These are phyloP conservation scores for Neodiprion fabricii DNA, from an alignment of 1,140 invertebrate genomes.

Conservation along the genomic window DNA sequence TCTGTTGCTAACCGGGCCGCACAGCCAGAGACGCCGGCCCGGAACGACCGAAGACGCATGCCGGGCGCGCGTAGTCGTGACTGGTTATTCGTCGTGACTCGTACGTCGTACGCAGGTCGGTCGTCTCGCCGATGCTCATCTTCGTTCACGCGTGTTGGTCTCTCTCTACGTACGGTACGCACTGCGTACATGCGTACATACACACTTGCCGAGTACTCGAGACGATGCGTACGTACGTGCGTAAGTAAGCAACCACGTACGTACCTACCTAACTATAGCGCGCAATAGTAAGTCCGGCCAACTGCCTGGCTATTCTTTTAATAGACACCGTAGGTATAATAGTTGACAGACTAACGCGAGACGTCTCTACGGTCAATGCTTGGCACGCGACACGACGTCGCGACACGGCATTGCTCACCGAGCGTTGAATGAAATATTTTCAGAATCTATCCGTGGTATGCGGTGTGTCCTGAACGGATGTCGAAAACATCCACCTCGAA, in stretches of 20 bases:
- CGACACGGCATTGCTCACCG: constrained; percentile 13
- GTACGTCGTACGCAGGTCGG: neutral
- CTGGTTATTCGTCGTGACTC: neutral
- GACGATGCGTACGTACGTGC: too few relatives aligned
- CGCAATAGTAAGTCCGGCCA: constrained; percentile 11
- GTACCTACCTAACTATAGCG: neutral
- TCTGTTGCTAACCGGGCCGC: constrained; percentile 55
- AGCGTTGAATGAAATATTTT: constrained; percentile 48
- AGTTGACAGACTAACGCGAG: constrained; percentile 48
- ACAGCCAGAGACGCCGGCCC: constrained; percentile 15
- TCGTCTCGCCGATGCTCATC: neutral
- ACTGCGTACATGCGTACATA: too few relatives aligned
- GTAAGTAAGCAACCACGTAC: neutral
- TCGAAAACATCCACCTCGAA: neutral
- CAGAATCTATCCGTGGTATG: constrained; percentile 11
- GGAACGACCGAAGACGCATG: constrained; percentile 6
- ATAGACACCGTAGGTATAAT: constrained; percentile 39
- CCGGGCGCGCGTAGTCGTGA: neutral
- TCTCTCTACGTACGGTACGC: constrained; percentile 6
- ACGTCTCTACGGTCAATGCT: constrained; percentile 48
- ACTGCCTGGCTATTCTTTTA: constrained; percentile 35
- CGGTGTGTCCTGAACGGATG: neutral
- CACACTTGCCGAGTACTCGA: constrained; percentile 3
- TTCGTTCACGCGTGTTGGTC: neutral
- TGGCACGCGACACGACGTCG: constrained; percentile 34